phyloP scores from a whole-genome alignment of 1,140 invertebrate genomes.

The Sycophaga agraensis region DNA sequence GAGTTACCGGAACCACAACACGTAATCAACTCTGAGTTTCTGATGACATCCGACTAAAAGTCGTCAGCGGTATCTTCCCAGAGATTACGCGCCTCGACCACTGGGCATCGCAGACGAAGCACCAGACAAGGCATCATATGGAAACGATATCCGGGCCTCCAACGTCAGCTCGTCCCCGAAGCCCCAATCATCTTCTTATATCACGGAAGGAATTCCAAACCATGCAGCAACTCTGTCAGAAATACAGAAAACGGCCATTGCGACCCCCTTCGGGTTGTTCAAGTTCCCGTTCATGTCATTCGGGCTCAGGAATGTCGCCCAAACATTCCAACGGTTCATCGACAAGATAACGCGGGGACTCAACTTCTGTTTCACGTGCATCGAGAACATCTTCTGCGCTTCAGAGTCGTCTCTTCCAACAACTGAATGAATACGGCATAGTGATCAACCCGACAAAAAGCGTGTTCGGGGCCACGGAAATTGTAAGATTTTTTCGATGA shows the following conservation, averaged over 20 bases:
- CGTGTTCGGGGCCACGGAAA: slow-evolving; percentile 25
- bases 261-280: slow-evolving; percentile 47
- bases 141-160: not conserved
- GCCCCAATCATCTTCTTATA: not conserved
- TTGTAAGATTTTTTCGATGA: not conserved
- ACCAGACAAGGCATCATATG: not conserved
- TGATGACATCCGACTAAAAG: no score
- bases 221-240: not conserved
- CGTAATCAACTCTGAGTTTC: no score
- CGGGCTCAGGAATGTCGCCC: slow-evolving; percentile 46
- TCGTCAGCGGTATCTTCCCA: no score
- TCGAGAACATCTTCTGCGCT: slow-evolving; percentile 54
- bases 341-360: slow-evolving; percentile 38
- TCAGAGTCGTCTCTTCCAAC: slow-evolving; percentile 36
- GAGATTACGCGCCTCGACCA: no score
- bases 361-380: slow-evolving; percentile 41
- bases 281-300: slow-evolving; percentile 49
- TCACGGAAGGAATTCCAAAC: not conserved
- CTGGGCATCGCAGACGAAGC: no score
- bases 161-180: not conserved
- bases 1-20: no score
- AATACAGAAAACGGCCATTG: slow-evolving; percentile 42
- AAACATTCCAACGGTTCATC: slow-evolving; percentile 52
- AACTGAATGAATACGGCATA: slow-evolving; percentile 21
- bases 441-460: slow-evolving; percentile 36